phyloP scores from a whole-genome alignment of 2,113 vertebrate species.

The Trinectes maculatus region DNA sequence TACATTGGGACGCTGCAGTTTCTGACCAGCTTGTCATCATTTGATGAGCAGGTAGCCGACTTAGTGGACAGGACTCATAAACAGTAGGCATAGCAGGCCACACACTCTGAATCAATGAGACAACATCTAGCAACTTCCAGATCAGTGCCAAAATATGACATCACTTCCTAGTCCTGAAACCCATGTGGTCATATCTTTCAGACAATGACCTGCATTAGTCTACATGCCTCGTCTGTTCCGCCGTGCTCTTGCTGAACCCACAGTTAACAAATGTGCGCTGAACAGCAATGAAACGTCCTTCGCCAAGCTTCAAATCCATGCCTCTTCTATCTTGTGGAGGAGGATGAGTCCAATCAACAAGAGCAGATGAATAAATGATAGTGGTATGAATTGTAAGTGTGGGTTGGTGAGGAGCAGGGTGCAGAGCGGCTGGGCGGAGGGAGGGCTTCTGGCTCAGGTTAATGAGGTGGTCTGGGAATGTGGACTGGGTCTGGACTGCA shows the following conservation, averaged over 20 bases:
- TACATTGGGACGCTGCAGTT: no score
- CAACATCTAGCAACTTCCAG: constrained; percentile 7
- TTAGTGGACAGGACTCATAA: background rate
- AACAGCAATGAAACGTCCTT: constrained; percentile 41
- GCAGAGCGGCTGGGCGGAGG: constrained; percentile 19
- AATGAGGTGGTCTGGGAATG: constrained; percentile 81
- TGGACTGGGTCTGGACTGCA: constrained; percentile 51
- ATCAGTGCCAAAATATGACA: constrained; percentile 4
- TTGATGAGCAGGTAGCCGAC: background rate
- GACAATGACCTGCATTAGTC: background rate
- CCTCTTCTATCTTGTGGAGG: constrained; percentile 25
- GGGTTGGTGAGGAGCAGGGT: constrained; percentile 27
- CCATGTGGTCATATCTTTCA: background rate
- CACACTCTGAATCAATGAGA: background rate
- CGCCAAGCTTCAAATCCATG: constrained; percentile 22
- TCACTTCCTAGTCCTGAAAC: background rate
- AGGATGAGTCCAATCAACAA: constrained; percentile 63
- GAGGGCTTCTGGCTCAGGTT: constrained; percentile 62
- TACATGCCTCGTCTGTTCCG: background rate
- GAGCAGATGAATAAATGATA: constrained; percentile 74
- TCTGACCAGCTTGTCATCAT: background rate
- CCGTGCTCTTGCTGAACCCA: constrained; percentile 4
- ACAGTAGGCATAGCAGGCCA: background rate
- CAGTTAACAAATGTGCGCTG: constrained; percentile 36
- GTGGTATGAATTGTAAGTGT: constrained; percentile 61